A percentile compares a stretch with the other conserved stretches of the same genome.
Evolutionary conservation across 92 coral and sea anemone species (phyloP).

Genomic region (Umimayanthus chanpuru): DNA sequence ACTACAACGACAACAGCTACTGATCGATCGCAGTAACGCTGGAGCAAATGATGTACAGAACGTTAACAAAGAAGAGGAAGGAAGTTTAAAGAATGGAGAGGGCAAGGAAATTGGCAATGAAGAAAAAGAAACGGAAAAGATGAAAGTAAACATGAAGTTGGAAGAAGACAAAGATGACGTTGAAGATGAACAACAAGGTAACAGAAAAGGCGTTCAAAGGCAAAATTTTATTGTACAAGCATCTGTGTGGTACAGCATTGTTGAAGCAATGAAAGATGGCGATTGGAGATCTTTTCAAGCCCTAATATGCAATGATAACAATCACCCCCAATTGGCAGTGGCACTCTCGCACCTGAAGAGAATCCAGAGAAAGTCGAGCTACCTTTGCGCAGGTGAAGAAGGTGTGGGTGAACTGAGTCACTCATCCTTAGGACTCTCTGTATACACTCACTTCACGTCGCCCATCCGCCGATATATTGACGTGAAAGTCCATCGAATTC

Average conservation of each 20-base stretch:
- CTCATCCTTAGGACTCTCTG: constrained; percentile 44
- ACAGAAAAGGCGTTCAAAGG: not conserved
- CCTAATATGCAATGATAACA: constrained; percentile 43
- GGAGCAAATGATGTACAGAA: not conserved
- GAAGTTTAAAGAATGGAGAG: not conserved
- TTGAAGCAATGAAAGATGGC: not conserved
- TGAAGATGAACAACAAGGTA: not conserved
- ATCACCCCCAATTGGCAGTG: constrained; percentile 41
- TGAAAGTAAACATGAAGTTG: not conserved
- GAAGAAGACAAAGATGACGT: not conserved
- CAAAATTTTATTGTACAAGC: constrained; percentile 34
- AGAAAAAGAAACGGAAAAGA: not conserved
- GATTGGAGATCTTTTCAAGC: constrained; percentile 33
- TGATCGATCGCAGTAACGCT: not conserved
- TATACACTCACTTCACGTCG: constrained; percentile 68
- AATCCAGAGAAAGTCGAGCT: constrained; percentile 41
- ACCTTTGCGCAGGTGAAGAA: constrained; percentile 39
- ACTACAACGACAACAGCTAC: constrained; percentile 29
- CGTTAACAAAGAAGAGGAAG: not conserved
- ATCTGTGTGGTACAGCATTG: constrained; percentile 51
- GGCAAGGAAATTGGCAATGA: not conserved
- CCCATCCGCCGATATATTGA: constrained; percentile 76
- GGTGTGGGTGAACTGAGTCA: constrained; percentile 31
- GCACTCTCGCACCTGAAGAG: constrained; percentile 33
- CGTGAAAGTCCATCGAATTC: constrained; percentile 60